These are phyloP conservation scores for Cyprinella venusta DNA, from an alignment of 2,797 vertebrate species.

Conservation along the genomic window DNA sequence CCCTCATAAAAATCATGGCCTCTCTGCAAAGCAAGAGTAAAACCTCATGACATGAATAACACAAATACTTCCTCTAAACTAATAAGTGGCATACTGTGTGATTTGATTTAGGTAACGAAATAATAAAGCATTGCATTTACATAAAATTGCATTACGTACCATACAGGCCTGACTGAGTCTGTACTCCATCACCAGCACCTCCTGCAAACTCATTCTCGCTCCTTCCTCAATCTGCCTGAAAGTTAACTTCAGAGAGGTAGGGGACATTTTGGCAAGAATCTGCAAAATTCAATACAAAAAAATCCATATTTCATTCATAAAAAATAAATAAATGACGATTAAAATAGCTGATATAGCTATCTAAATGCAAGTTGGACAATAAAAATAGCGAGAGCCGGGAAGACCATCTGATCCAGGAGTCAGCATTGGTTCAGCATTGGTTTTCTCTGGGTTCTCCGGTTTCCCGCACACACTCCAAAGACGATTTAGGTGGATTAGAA, in stretches of 20 bases:
- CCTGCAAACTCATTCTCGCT: constrained; percentile 84
- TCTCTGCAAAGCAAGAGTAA: constrained; percentile 74
- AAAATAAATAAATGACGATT: neutral
- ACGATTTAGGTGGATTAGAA: neutral
- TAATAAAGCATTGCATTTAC: neutral
- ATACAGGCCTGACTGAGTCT: constrained; percentile 90
- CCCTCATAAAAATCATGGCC: constrained; percentile 87
- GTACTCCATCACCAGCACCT: constrained; percentile 94
- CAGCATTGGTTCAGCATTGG: neutral
- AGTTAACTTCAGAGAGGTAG: constrained; percentile 91
- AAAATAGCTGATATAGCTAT: neutral
- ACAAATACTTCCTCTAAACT: constrained; percentile 32
- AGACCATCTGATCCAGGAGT: neutral
- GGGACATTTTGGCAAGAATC: constrained; percentile 91
- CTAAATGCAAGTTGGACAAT: neutral
- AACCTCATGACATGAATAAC: constrained; percentile 19
- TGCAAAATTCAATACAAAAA: constrained; percentile 63
- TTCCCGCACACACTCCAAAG: neutral
- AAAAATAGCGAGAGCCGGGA: neutral
- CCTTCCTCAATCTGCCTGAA: constrained; percentile 85
- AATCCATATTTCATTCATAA: neutral
- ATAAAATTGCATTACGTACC: constrained; percentile 73
- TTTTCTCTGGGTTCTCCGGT: neutral
- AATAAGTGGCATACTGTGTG: neutral
- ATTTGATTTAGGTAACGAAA: constrained; percentile 14